Conservation (phyloP, 2,888 invertebrate genomes). For the Ommatoiulus sabulosus region DNA sequence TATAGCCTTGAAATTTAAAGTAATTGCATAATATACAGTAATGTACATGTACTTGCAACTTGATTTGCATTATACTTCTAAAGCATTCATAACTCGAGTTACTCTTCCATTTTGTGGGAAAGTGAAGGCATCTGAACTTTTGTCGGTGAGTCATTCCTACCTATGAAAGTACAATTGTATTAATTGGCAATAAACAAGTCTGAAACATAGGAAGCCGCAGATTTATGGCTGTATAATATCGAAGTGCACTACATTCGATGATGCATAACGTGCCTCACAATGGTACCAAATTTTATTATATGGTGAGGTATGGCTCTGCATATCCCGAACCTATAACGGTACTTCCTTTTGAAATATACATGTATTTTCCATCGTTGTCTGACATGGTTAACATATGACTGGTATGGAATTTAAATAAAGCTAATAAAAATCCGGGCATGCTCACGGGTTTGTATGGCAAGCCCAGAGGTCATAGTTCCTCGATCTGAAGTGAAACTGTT, state of each 20-base stretch:
- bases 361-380: neutral
- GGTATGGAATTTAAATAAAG: neutral
- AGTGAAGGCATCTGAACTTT: neutral
- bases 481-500: neutral
- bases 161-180: neutral
- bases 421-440: neutral
- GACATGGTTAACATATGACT: neutral
- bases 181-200: neutral
- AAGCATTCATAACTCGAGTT: no score
- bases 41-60: no score
- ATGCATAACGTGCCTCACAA: constrained; percentile 4
- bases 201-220: constrained; percentile 9
- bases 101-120: neutral
- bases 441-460: neutral
- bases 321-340: neutral
- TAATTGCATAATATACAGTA: no score
- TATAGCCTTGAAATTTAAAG: no score
- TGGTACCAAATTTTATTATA: neutral
- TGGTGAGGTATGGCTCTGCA: neutral
- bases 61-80: no score
- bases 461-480: neutral
- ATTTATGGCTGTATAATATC: neutral
- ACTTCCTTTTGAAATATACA: neutral
- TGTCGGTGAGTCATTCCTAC: neutral
- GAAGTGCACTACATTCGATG: neutral